Conservation (phyloP, 2,888 invertebrate species). For the Rhagium mordax region DNA sequence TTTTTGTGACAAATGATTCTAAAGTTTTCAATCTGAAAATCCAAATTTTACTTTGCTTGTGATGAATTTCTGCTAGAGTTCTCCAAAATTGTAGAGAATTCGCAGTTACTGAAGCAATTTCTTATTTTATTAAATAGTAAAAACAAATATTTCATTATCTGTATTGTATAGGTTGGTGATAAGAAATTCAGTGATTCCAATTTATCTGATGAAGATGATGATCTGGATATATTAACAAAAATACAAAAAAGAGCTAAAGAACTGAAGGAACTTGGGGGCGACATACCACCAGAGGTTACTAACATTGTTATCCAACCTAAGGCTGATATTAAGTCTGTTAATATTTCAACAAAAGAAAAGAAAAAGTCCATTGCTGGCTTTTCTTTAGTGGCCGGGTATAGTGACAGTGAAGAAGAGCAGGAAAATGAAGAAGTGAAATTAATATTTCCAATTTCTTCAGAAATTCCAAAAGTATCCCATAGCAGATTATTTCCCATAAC, state of each 20-base stretch:
- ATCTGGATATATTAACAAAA: slow-evolving; percentile 67
- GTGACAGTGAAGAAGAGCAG: slow-evolving; percentile 71
- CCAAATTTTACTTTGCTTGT: slow-evolving; percentile 54
- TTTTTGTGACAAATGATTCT: slow-evolving; percentile 50
- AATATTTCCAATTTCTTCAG: slow-evolving; percentile 34
- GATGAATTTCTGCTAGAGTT: slow-evolving; percentile 69
- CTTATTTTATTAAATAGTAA: neutral
- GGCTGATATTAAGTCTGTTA: neutral
- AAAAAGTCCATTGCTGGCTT: slow-evolving; percentile 59
- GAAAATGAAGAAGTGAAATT: slow-evolving; percentile 57
- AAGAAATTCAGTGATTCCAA: slow-evolving; percentile 32
- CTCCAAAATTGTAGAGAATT: slow-evolving; percentile 63
- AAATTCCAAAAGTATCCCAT: slow-evolving; percentile 53
- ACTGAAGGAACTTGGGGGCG: slow-evolving; percentile 68
- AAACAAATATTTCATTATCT: neutral
- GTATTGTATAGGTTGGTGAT: neutral
- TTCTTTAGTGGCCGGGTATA: slow-evolving; percentile 73
- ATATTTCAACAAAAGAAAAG: slow-evolving; percentile 24
- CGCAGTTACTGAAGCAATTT: slow-evolving; percentile 65
- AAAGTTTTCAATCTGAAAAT: slow-evolving; percentile 70
- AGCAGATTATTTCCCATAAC: slow-evolving; percentile 71
- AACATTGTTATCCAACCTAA: slow-evolving; percentile 53
- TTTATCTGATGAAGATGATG: slow-evolving; percentile 60
- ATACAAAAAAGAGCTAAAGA: slow-evolving; percentile 69
- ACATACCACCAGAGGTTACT: slow-evolving; percentile 65